Evolutionary conservation across 2,888 invertebrate species (phyloP), one percentile per base, ranked within the genome.

Genomic region (Mythimna impura): DNA sequence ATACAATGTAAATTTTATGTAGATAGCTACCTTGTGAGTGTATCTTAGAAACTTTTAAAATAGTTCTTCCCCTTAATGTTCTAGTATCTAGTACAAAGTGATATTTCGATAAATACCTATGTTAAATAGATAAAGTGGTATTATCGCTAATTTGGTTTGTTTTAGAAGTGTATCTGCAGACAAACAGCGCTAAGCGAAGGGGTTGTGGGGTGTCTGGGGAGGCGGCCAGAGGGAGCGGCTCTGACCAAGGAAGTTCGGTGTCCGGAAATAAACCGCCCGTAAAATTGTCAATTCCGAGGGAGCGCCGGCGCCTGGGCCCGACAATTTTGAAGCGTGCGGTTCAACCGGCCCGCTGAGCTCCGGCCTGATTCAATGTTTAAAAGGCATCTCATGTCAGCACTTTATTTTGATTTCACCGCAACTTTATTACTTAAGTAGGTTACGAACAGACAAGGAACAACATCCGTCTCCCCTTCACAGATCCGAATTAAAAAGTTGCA

Each of bases 261-360:
- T 95, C 96, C 96, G 96, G 95, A 95, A 96, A 96, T 96, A 97
- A 97, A 97, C 97, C 97, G 96, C 95, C 96, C 97, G 97, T 97
- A 97, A 97, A 97, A 97, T 97, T 97, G 97, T 94, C 97, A 97
- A 97, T 97, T 97, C 96, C 96, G 94, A 94, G 93, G 91, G 93
- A 93, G 89, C 87, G 88, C 91, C 90, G 90, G 92, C 91, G 93
- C 91, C 91, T 91, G 93, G 89, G 86, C 89, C 89, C 93, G 94
- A 94, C 93, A 91, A 94, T 94, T 93, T 91, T 91, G 92, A 93
- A 92, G 87, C 88, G 89, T 89, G 87, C 87, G 87, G 87, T 87
- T 85, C 82, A 80, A 84, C 86, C 81, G 87, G 87, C 81, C 85
- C 85, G 78, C 81, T 85, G 88, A 81, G 85, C 84, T 78, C 71